A percentile compares a stretch with the other conserved stretches of the same genome.
phyloP scores from a whole-genome alignment of 2,113 vertebrate genomes.

The Spizaetus ornatus region DNA sequence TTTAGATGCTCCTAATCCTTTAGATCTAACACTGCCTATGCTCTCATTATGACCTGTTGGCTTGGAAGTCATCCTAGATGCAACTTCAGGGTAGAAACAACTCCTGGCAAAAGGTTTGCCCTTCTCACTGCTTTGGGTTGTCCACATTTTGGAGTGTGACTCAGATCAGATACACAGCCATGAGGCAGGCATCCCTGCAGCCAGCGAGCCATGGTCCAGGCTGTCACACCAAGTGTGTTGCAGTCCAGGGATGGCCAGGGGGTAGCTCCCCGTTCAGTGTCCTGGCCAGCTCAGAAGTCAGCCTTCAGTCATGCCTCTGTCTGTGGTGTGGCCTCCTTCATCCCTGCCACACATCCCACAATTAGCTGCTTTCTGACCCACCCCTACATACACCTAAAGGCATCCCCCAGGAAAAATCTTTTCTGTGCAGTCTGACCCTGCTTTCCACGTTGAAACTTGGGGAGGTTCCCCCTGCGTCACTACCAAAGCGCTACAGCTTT shows the following conservation, averaged over 20 bases:
- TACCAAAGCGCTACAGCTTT: background rate
- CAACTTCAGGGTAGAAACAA: background rate
- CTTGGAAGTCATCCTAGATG: background rate
- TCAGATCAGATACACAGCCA: accelerated
- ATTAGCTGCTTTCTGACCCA: background rate
- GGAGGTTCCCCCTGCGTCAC: background rate
- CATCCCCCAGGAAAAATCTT: background rate
- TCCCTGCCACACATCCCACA: background rate
- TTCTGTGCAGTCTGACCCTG: background rate
- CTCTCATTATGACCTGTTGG: background rate
- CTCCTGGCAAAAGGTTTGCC: background rate
- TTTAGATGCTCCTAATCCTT: background rate
- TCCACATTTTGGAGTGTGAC: accelerated
- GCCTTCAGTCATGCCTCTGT: background rate
- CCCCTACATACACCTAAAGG: background rate
- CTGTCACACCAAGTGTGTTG: background rate
- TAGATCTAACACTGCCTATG: background rate
- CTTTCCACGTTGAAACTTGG: background rate
- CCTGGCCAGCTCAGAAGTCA: background rate
- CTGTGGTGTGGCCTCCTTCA: background rate
- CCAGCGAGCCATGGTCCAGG: background rate
- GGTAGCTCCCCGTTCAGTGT: accelerated
- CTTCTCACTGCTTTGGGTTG: background rate
- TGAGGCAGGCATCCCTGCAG: background rate
- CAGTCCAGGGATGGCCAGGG: background rate